Evolutionary conservation across 2,888 invertebrate genomes (phyloP), one percentile per base, ranked within the genome.

Genomic region (Stomorhina lunata): DNA sequence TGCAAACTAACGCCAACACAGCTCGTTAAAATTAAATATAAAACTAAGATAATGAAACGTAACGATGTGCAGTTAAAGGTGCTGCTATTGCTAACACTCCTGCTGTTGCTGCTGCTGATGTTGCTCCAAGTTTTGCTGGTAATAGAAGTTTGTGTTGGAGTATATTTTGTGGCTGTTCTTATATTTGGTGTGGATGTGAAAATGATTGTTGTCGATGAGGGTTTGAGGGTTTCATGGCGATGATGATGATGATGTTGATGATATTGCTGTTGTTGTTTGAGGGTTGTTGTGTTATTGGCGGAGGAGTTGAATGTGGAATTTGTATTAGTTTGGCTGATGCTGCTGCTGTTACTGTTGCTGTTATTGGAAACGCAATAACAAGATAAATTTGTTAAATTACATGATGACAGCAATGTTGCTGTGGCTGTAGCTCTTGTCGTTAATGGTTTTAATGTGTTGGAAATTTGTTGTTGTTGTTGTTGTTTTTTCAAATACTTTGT

Each of bases 1-100:
- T 86, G 86, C 50, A 84, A 78, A 80, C 85, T 86, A 78, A 82
- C 83, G 65, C 85, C 85, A 80, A 86, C 84, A 80, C 85, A 86
- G 68, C 80, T 85, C 53, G 85, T 81, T 75, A 85, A 75, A 81
- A 85, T 77, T 66, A 85, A 80, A 72, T 85, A 82, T 68, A 83
- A 61, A 80, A 84, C 83, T 48, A 82, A 76, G 65, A 83, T 75
- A 79, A 84, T 71, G 75, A 79, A 82, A 76, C 79, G 82, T 76
- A 79, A 40, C 79, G 82, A 82, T 73, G 71, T 79, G 66, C 50
- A 79, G 57, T 82, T 75, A 25, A 79, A 76, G 69, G 59, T 71
- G 75, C 65, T 79, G 53, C 34, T 61, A 12, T 25, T 22, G 9
- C 29, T 53, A 50, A 10, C 15, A 45, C n/a, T 68, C 68, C 45